A percentile compares a stretch with the other conserved stretches of the same genome.
phyloP scores from a whole-genome alignment of 2,888 invertebrate species.

The Caenorhabditis sp. region DNA sequence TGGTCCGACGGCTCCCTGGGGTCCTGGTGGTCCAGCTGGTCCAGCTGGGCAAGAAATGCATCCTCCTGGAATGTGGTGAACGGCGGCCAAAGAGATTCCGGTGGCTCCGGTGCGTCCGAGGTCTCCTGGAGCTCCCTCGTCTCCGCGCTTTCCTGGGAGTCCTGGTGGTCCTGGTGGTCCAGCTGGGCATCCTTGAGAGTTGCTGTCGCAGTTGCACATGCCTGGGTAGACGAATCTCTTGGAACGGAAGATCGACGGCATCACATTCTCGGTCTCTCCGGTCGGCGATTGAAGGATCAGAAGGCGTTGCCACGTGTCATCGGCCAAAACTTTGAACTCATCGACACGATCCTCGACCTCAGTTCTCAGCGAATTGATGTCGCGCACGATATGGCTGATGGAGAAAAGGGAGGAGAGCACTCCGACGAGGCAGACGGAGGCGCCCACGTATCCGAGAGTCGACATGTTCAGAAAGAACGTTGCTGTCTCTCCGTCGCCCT shows the following conservation, averaged over 20 bases:
- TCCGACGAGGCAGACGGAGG: slow-evolving; percentile 58
- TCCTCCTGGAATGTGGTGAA: slow-evolving; percentile 66
- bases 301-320: slow-evolving; percentile 70
- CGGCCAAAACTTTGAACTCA: slow-evolving; percentile 64
- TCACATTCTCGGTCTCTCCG: slow-evolving; percentile 58
- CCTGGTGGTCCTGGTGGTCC: slow-evolving; percentile 70
- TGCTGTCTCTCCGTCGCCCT: neutral
- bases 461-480: slow-evolving; percentile 36
- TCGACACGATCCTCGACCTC: slow-evolving; percentile 63
- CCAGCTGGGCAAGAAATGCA: slow-evolving; percentile 68
- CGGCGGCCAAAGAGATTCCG: slow-evolving; percentile 65
- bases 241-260: slow-evolving; percentile 63
- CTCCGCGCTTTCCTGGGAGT: slow-evolving; percentile 64
- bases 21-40: slow-evolving; percentile 61
- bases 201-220: slow-evolving; percentile 65
- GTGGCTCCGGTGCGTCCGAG: slow-evolving; percentile 60
- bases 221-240: slow-evolving; percentile 65
- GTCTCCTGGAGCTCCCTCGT: slow-evolving; percentile 61
- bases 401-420: slow-evolving; percentile 62
- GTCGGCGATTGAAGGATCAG: slow-evolving; percentile 66
- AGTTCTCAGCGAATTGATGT: slow-evolving; percentile 64
- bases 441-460: slow-evolving; percentile 58
- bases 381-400: slow-evolving; percentile 63
- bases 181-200: slow-evolving; percentile 66
- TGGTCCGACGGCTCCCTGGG: slow-evolving; percentile 61